Conservation (phyloP, 2,888 invertebrate genomes). For the Monochamus alternatus region DNA sequence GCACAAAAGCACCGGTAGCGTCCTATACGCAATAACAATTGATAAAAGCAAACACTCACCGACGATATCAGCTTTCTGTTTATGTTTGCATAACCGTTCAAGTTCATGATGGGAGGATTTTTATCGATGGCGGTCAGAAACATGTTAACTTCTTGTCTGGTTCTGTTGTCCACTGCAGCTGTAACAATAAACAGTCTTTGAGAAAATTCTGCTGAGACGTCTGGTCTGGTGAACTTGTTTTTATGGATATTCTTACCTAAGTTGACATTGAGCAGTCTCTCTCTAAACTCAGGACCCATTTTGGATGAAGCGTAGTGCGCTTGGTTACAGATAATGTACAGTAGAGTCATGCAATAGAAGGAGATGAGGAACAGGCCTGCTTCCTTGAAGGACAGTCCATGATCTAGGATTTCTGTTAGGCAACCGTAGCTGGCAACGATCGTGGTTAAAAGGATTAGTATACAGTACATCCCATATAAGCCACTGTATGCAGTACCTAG, state of each 20-base stretch:
- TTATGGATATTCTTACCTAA: constrained; percentile 66
- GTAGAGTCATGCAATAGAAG: constrained; percentile 80
- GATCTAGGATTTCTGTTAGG: constrained; percentile 81
- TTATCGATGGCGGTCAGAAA: constrained; percentile 82
- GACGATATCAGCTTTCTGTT: constrained; percentile 80
- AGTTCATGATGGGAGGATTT: constrained; percentile 84
- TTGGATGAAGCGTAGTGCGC: constrained; percentile 75
- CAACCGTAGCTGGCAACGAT: constrained; percentile 82
- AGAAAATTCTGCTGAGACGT: too few species aligned
- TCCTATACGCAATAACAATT: neutral
- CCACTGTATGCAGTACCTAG: constrained; percentile 81
- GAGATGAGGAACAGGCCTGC: constrained; percentile 81
- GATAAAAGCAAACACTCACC: constrained; percentile 69
- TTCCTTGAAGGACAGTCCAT: constrained; percentile 82
- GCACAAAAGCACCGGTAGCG: too few species aligned
- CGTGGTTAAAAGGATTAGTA: constrained; percentile 82
- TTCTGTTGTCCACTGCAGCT: constrained; percentile 75
- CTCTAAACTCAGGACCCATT: constrained; percentile 74
- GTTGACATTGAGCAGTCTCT: constrained; percentile 79
- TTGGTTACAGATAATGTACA: constrained; percentile 83
- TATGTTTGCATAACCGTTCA: constrained; percentile 83
- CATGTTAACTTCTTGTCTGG: constrained; percentile 82
- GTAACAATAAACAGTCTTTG: neutral
- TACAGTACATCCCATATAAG: constrained; percentile 84
- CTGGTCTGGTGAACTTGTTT: too few species aligned